Conservation (phyloP, 2,888 invertebrate genomes). For the Temnothorax unifasciatus region DNA sequence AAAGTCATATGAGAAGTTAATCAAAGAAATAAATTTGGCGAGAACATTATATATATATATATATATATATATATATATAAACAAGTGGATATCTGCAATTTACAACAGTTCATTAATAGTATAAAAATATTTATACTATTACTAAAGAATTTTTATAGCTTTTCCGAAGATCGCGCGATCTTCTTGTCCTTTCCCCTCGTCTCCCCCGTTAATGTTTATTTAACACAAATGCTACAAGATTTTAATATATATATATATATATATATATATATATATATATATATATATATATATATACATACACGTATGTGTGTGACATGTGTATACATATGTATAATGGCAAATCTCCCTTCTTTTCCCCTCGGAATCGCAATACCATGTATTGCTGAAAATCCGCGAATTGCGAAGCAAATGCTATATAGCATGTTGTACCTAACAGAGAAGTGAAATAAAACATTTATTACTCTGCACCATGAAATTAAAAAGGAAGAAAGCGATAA, state of each 20-base stretch:
- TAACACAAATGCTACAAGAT: constrained; percentile 60
- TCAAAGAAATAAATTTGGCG: not conserved
- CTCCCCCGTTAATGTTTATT: constrained; percentile 43
- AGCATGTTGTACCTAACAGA: constrained; percentile 46
- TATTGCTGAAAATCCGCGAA: constrained; percentile 70
- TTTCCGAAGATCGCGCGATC: constrained; percentile 48
- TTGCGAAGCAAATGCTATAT: constrained; percentile 16
- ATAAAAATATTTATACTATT: constrained; percentile 14
- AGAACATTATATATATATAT: not conserved
- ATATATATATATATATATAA: not conserved
- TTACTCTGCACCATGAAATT: constrained; percentile 7
- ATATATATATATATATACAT: constrained; percentile 51
- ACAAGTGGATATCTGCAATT: constrained; percentile 6
- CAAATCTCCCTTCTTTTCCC: constrained; percentile 45
- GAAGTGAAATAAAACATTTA: not conserved
- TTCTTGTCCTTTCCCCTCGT: not conserved
- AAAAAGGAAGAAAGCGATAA: constrained; percentile 12
- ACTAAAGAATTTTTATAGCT: constrained; percentile 7
- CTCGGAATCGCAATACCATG: constrained; percentile 76
- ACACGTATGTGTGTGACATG: constrained; percentile 63
- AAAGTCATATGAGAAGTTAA: not conserved
- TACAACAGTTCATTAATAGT: constrained; percentile 7
- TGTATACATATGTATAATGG: constrained; percentile 69
- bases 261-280: not conserved
- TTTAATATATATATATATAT: constrained; percentile 68